Conservation (phyloP, 2,113 vertebrate species). For the Athene cunicularia region DNA sequence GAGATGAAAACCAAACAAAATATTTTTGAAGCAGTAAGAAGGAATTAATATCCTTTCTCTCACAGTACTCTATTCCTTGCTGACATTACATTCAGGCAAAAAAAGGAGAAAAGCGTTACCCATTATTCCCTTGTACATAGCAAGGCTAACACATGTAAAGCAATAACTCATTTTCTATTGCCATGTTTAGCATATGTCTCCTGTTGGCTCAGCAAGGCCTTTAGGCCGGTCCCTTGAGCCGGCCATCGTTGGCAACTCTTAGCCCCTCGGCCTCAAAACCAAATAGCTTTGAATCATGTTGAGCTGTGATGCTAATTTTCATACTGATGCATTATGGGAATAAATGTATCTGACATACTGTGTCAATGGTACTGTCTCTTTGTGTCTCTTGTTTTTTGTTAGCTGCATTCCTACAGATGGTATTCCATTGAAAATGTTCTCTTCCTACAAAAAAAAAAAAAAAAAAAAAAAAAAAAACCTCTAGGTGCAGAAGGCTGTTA, state of each 20-base stretch:
- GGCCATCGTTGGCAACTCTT: constrained; percentile 79
- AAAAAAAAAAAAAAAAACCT: constrained; percentile 75
- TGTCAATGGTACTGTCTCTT: constrained; percentile 90
- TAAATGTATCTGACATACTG: constrained; percentile 95
- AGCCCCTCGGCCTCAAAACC: constrained; percentile 85
- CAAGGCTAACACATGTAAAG: constrained; percentile 86
- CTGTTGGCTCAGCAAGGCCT: constrained; percentile 88
- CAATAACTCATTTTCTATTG: constrained; percentile 88
- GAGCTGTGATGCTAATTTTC: constrained; percentile 92
- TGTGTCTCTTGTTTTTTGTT: constrained; percentile 88
- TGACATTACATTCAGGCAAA: constrained; percentile 77
- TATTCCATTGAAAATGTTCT: constrained; percentile 89
- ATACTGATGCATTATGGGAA: constrained; percentile 95
- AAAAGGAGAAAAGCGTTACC: constrained; percentile 67
- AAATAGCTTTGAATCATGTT: constrained; percentile 93
- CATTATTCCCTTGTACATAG: constrained; percentile 86
- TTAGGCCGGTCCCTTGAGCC: constrained; percentile 87
- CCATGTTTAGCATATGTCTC: constrained; percentile 88
- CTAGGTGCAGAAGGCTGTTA: constrained; percentile 99
- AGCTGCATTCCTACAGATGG: constrained; percentile 89
- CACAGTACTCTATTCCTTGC: constrained; percentile 75
- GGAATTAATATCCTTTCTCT: constrained; percentile 79
- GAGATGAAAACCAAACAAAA: constrained; percentile 78
- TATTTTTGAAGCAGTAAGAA: constrained; percentile 79
- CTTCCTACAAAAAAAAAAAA: constrained; percentile 77